Conservation (phyloP, 2,797 vertebrate species). For the Fistularia commersonii region DNA sequence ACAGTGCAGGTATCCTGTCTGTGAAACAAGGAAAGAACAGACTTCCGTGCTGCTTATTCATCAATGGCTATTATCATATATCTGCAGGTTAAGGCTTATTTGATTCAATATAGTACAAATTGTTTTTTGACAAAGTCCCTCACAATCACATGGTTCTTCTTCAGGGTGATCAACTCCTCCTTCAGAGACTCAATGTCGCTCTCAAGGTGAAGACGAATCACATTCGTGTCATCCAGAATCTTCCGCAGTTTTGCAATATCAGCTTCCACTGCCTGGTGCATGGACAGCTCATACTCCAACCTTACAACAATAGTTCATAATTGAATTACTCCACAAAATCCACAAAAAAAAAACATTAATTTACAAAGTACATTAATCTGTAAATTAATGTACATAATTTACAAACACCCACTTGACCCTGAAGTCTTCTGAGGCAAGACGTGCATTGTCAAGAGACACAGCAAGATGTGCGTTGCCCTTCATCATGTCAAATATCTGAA, state of each 20-base stretch:
- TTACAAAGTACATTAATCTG: neutral
- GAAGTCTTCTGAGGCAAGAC: slow-evolving; percentile 82
- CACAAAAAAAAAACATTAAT: neutral
- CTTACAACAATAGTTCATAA: slow-evolving; percentile 35
- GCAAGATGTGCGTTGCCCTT: slow-evolving; percentile 70
- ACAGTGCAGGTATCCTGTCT: slow-evolving; percentile 20
- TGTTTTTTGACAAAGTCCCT: slow-evolving; percentile 6
- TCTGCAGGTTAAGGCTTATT: neutral
- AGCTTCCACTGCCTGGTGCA: slow-evolving; percentile 76
- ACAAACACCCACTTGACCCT: slow-evolving; percentile 74
- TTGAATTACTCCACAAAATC: neutral
- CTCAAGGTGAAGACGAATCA: slow-evolving; percentile 78
- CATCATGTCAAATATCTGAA: slow-evolving; percentile 71
- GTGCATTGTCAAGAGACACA: slow-evolving; percentile 78
- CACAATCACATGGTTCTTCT: slow-evolving; percentile 75
- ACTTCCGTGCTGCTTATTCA: no score
- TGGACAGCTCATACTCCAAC: slow-evolving; percentile 76
- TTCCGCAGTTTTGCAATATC: slow-evolving; percentile 75
- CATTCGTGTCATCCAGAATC: slow-evolving; percentile 81
- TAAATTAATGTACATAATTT: no score
- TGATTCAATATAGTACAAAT: neutral
- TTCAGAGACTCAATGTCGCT: slow-evolving; percentile 78
- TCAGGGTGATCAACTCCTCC: slow-evolving; percentile 80
- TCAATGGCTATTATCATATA: neutral
- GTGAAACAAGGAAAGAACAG: slow-evolving; percentile 10